phyloP scores from a whole-genome alignment of 1,140 invertebrate genomes.

The Pseudomyrmex flavicornis region DNA sequence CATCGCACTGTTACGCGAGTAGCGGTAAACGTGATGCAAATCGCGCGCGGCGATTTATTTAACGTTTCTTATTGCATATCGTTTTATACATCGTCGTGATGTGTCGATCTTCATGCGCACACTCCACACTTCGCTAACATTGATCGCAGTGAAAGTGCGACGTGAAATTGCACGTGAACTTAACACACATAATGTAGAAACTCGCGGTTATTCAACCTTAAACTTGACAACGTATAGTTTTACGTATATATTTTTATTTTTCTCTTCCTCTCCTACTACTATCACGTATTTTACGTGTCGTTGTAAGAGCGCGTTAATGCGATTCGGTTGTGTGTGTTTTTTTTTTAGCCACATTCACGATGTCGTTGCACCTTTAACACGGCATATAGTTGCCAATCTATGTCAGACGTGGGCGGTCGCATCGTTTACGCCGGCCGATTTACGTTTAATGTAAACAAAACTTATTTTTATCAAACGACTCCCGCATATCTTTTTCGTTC shows the following conservation, averaged over 20 bases:
- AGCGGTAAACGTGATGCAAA: slow-evolving; percentile 37
- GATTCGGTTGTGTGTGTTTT: neutral
- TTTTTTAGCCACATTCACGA: neutral
- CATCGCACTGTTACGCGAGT: slow-evolving; percentile 33
- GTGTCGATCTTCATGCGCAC: slow-evolving; percentile 13
- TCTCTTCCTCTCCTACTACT: no score
- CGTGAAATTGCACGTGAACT: slow-evolving; percentile 19
- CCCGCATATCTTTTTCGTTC: slow-evolving; percentile 29
- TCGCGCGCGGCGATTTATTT: neutral
- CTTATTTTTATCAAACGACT: slow-evolving; percentile 51
- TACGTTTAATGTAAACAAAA: slow-evolving; percentile 46
- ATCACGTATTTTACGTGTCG: neutral
- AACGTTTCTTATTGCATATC: neutral
- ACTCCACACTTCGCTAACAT: neutral
- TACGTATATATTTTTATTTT: neutral
- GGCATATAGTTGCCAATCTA: slow-evolving; percentile 8
- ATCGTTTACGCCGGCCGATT: slow-evolving; percentile 12
- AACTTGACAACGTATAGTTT: slow-evolving; percentile 17
- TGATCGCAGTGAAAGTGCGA: slow-evolving; percentile 37
- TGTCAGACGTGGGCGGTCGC: slow-evolving; percentile 39
- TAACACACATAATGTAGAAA: slow-evolving; percentile 39
- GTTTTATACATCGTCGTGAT: neutral
- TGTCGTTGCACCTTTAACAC: slow-evolving; percentile 9
- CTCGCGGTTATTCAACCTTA: slow-evolving; percentile 30
- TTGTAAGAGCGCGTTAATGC: neutral